Conservation (phyloP, 1,140 invertebrate genomes). For the Drosophila ohnishii region DNA sequence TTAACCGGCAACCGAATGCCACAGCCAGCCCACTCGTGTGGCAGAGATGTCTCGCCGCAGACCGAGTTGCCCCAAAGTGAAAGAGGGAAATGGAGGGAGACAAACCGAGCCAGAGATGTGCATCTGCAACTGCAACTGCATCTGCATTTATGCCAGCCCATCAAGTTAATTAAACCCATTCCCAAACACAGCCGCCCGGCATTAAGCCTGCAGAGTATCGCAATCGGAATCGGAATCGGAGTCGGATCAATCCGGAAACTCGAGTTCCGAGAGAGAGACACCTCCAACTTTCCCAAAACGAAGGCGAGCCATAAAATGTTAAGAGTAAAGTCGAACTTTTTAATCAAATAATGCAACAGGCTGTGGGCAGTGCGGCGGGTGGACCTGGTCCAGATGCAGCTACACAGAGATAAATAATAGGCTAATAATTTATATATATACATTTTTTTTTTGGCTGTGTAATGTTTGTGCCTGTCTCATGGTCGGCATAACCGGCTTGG, state of each 20-base stretch:
- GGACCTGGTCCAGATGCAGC: slow-evolving; percentile 24
- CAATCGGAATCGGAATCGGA: not conserved
- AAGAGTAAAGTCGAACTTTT: slow-evolving; percentile 48
- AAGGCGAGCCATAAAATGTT: not conserved
- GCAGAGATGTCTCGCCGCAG: slow-evolving; percentile 43
- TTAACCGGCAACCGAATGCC: slow-evolving; percentile 52
- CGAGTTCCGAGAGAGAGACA: slow-evolving; percentile 20
- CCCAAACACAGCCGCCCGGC: not conserved
- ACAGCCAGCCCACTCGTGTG: slow-evolving; percentile 38
- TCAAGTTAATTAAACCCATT: slow-evolving; percentile 56
- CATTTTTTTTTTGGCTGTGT: not conserved
- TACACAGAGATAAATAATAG: not conserved
- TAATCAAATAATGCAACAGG: slow-evolving; percentile 59
- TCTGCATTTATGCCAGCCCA: slow-evolving; percentile 39
- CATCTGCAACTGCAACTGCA: slow-evolving; percentile 5
- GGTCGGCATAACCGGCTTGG: slow-evolving; percentile 37
- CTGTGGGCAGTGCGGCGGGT: not conserved
- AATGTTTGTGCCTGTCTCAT: slow-evolving; percentile 13
- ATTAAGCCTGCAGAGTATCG: slow-evolving; percentile 5
- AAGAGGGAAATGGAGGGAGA: not conserved
- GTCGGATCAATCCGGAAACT: slow-evolving; percentile 26
- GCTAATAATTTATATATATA: not conserved
- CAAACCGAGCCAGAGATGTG: not conserved
- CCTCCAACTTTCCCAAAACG: slow-evolving; percentile 20
- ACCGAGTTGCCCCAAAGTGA: slow-evolving; percentile 1